Base-by-base conservation (phyloP, 2,113 vertebrate species). In the Crotophaga sulcirostris region DNA sequence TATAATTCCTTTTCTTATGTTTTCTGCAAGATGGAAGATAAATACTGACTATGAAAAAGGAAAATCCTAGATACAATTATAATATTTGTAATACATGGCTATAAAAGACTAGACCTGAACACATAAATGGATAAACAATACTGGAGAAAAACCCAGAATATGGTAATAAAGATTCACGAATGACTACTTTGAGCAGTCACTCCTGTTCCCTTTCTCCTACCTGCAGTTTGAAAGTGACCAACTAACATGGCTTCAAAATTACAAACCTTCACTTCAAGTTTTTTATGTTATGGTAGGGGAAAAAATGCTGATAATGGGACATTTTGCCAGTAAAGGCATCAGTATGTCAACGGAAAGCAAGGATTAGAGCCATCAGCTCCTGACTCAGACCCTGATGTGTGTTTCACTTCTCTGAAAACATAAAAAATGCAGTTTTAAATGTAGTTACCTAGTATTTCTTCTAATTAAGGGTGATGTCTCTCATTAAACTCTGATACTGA, bases 201-300 rank as follows among this genome's bases (percentile, higher is more conserved):
- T 67, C 25, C 13, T 28, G 13, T 44, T 91, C 25, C 60, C 29
- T 20, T 49, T 7, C 16, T 89, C 42, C 66, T 23, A 63, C 8
- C 13, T 63, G 29, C 9, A 33, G 23, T 34, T 67, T 60, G 0
- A 0, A 70, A 47, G 29, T 4, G 4, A 24, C 12, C 56, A 64
- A 2, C 9, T 60, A 38, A 25, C 7, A 21, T 4, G 16, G 10
- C 24, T 84, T 84, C 52, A 84, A 11, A 47, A 51, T 13, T 13
- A 18, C 18, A 47, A 66, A 63, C 2, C 3, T 72, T 26, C 34
- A 16, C 49, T 75, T 60, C 44, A 75, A 64, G 3, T 14, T 23
- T 66, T 85, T 83, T 62, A 23, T 8, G 16, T 73, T 26, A 36
- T 21, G 11, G 18, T 54, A 79, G 16, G 16, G 14, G 34, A 67